These are phyloP conservation scores for Melanchra persicariae DNA, from an alignment of 2,888 invertebrate species.

Conservation along the genomic window DNA sequence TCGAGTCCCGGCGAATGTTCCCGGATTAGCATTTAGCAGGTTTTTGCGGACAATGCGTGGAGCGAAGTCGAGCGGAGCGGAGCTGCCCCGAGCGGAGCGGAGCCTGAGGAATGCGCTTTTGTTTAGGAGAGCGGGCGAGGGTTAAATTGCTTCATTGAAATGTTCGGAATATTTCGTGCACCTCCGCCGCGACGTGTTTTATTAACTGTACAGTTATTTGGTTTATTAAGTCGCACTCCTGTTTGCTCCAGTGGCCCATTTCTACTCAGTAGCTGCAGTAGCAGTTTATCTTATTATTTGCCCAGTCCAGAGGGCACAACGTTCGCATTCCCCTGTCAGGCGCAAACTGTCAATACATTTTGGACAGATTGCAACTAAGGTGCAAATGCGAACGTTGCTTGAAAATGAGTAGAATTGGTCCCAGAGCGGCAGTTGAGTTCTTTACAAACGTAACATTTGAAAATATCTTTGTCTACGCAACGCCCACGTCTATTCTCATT, in stretches of 20 bases:
- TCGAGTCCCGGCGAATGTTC: constrained; percentile 66
- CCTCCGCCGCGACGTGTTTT: constrained; percentile 47
- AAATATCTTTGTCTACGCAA: not conserved
- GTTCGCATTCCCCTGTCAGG: too few species aligned
- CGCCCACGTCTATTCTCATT: not conserved
- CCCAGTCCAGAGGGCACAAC: too few species aligned
- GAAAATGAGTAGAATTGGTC: too few species aligned
- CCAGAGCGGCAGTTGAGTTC: not conserved
- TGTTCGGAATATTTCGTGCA: constrained; percentile 57
- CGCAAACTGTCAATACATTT: too few species aligned
- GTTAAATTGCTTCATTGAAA: constrained; percentile 71
- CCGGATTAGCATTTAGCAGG: constrained; percentile 79
- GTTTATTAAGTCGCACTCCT: constrained; percentile 55
- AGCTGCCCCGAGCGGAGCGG: constrained; percentile 48
- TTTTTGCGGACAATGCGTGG: constrained; percentile 74
- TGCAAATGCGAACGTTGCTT: too few species aligned
- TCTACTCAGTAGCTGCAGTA: not conserved
- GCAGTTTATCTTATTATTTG: not conserved
- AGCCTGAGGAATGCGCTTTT: constrained; percentile 68
- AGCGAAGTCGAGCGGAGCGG: constrained; percentile 57
- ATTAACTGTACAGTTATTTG: constrained; percentile 60
- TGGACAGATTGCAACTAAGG: too few species aligned
- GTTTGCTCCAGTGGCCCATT: constrained; percentile 31
- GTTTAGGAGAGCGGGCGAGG: constrained; percentile 64
- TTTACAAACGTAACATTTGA: not conserved